These are phyloP conservation scores for Mastigias papua DNA, from an alignment of 30 jellyfish, hydroid and myxozoan species.

Conservation along the genomic window DNA sequence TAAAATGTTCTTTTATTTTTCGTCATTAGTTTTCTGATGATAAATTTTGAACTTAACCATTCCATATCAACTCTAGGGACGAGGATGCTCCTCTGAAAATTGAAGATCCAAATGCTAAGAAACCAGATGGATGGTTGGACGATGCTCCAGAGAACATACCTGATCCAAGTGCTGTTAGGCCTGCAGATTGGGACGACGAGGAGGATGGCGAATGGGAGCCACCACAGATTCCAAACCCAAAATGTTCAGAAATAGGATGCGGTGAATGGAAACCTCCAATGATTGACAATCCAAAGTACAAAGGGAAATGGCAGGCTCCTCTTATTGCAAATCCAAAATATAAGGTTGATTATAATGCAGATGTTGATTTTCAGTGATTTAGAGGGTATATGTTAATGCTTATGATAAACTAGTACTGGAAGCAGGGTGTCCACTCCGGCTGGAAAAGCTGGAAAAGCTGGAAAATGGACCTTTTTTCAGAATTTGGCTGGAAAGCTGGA, in stretches of 20 bases:
- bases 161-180: conserved; percentile 95
- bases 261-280: conserved; percentile 97
- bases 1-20: too few relatives aligned
- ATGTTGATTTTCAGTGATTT: background rate
- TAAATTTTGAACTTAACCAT: too few relatives aligned
- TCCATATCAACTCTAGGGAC: too few relatives aligned
- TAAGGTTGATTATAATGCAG: conserved; percentile 65
- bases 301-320: conserved; percentile 98
- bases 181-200: conserved; percentile 98
- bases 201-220: conserved; percentile 99
- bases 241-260: conserved; percentile 95
- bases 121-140: conserved; percentile 97
- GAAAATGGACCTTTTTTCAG: background rate
- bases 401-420: too few relatives aligned
- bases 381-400: background rate
- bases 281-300: conserved; percentile 92
- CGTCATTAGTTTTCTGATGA: too few relatives aligned
- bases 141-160: conserved; percentile 97
- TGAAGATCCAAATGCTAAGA: conserved; percentile 86
- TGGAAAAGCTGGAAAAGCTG: background rate
- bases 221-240: conserved; percentile 96
- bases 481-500: background rate
- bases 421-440: background rate
- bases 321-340: conserved; percentile 88
- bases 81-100: conserved; percentile 96